Evolutionary conservation across 1,140 invertebrate genomes (phyloP).

Genomic region (Schmidtea mediterranea): DNA sequence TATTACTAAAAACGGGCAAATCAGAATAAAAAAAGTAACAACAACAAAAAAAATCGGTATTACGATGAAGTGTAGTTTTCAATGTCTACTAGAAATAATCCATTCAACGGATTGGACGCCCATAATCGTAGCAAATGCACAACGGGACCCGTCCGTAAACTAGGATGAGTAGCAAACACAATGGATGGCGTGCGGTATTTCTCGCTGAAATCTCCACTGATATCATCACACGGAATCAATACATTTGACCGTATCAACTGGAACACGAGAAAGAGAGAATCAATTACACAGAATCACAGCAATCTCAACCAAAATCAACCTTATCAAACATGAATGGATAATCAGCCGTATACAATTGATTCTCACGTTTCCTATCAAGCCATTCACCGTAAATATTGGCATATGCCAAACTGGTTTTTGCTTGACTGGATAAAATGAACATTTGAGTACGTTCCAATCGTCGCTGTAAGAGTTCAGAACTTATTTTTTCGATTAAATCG

Average conservation of each 20-base stretch:
- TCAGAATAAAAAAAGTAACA: too few relatives aligned
- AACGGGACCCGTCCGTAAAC: neutral
- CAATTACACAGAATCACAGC: too few relatives aligned
- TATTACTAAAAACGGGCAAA: too few relatives aligned
- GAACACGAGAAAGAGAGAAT: too few relatives aligned
- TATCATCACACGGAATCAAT: too few relatives aligned
- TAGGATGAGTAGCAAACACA: conserved; percentile 1
- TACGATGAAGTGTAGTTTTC: too few relatives aligned
- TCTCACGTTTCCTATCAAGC: neutral
- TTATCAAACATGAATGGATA: neutral
- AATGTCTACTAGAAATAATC: too few relatives aligned
- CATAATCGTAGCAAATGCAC: neutral
- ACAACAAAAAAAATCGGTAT: too few relatives aligned
- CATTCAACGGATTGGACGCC: too few relatives aligned
- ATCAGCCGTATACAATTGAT: conserved; percentile 1
- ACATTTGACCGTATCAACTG: too few relatives aligned
- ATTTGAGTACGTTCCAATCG: neutral
- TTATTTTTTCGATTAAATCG: neutral
- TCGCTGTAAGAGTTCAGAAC: neutral
- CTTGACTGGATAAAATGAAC: neutral
- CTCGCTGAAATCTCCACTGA: too few relatives aligned
- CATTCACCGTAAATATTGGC: neutral
- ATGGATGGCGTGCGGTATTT: neutral
- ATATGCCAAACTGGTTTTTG: neutral
- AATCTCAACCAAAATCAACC: too few relatives aligned